Evolutionary conservation across 2,888 invertebrate genomes (phyloP).

Genomic region (Furcula furcula): DNA sequence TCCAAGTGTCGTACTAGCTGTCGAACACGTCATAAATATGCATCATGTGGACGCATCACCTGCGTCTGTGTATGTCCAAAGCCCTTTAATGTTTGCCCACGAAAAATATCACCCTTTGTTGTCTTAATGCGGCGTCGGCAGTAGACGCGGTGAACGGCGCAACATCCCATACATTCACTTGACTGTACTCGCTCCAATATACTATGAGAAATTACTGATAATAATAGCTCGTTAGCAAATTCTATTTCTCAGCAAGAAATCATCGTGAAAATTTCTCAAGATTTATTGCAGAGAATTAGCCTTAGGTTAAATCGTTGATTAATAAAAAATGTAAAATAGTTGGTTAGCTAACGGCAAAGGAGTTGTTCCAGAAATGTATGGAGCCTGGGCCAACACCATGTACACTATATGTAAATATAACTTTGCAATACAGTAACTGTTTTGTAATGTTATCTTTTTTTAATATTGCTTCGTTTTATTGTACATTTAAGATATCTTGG

Average conservation of each 20-base stretch:
- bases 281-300: too few species aligned
- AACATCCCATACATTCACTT: conserved; percentile 20
- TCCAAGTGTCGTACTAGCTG: conserved; percentile 64
- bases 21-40: conserved; percentile 77
- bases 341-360: too few species aligned
- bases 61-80: conserved; percentile 60
- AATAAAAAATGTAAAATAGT: too few species aligned
- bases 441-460: too few species aligned
- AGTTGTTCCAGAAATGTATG: too few species aligned
- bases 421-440: too few species aligned
- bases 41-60: conserved; percentile 65
- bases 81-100: conserved; percentile 67
- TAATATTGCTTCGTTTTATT: too few species aligned
- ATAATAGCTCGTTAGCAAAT: conserved; percentile 32
- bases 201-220: conserved; percentile 20
- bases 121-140: conserved; percentile 59
- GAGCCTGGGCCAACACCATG: too few species aligned
- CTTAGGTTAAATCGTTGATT: too few species aligned
- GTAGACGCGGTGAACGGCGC: conserved; percentile 30
- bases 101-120: conserved; percentile 75
- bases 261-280: conserved; percentile 14
- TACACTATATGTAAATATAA: too few species aligned
- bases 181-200: conserved; percentile 15
- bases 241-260: conserved; percentile 25
- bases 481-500: too few species aligned